Conservation (phyloP, 2,888 invertebrate genomes). For the Pyralis farinalis region DNA sequence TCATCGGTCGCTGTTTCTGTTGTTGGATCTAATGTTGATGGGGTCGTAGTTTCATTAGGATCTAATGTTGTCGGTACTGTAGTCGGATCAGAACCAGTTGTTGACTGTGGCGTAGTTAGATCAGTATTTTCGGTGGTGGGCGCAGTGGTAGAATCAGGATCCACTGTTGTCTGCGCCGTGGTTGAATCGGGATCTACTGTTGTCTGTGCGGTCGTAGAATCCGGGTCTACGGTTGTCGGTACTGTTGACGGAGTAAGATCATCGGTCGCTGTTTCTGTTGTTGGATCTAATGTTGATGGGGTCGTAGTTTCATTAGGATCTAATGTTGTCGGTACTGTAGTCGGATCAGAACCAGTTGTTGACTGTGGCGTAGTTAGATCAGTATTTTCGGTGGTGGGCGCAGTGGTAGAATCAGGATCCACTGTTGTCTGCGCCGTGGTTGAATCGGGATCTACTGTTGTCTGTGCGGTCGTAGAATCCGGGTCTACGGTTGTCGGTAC, state of each 20-base stretch:
- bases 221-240: neutral
- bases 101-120: too few relatives aligned
- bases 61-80: too few relatives aligned
- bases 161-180: too few relatives aligned
- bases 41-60: too few relatives aligned
- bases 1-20: too few relatives aligned
- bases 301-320: neutral
- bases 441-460: neutral
- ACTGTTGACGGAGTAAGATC: neutral
- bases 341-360: neutral
- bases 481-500: neutral
- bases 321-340: neutral
- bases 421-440: neutral
- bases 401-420: neutral
- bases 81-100: too few relatives aligned
- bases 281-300: neutral
- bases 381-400: neutral
- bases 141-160: too few relatives aligned
- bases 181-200: too few relatives aligned
- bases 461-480: neutral
- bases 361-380: too few relatives aligned
- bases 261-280: neutral
- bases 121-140: too few relatives aligned
- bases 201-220: too few relatives aligned
- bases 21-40: too few relatives aligned